Evolutionary conservation across 2,797 vertebrate genomes (phyloP).

Genomic region (Chelidonichthys spinosus): DNA sequence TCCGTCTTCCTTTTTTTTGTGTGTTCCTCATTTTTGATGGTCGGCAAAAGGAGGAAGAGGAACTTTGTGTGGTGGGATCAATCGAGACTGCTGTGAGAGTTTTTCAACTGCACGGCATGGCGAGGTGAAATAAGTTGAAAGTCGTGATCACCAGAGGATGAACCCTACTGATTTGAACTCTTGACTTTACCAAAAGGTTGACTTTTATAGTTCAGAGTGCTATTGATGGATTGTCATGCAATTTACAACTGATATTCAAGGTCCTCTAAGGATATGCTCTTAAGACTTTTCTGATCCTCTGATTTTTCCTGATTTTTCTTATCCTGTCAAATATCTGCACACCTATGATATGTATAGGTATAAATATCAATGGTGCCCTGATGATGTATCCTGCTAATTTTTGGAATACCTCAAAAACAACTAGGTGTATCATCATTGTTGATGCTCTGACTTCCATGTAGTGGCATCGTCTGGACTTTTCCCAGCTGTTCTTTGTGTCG

Average conservation of each 20-base stretch:
- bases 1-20: slow-evolving; percentile 3
- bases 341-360: not conserved
- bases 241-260: not conserved
- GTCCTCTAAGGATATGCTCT: not conserved
- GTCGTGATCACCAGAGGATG: no score
- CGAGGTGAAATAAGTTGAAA: no score
- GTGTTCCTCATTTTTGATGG: not conserved
- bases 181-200: no score
- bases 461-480: not conserved
- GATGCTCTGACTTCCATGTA: not conserved
- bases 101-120: not conserved
- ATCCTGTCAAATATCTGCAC: no score
- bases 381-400: not conserved
- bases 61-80: not conserved
- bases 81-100: not conserved
- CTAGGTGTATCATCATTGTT: not conserved
- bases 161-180: not conserved
- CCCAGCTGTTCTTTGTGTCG: not conserved
- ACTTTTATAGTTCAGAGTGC: no score
- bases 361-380: not conserved
- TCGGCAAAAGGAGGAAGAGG: not conserved
- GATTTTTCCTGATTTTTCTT: no score
- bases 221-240: not conserved
- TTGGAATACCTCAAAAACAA: not conserved
- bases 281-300: no score